These are phyloP conservation scores for Phymatocera aterrima DNA, from an alignment of 2,888 invertebrate species.

Conservation along the genomic window DNA sequence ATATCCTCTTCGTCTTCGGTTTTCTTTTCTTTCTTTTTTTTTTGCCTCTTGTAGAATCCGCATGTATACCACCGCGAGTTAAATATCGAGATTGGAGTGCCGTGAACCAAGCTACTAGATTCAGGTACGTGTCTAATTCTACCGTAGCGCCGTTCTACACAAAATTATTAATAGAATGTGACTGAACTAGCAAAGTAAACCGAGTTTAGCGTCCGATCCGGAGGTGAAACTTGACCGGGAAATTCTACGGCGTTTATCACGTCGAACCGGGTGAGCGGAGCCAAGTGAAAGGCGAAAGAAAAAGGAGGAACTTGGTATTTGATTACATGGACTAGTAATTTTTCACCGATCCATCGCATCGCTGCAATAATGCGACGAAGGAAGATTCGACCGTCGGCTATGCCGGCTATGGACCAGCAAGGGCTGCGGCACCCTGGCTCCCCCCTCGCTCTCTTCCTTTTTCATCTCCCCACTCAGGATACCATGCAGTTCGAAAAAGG, in stretches of 20 bases:
- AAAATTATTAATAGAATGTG: neutral
- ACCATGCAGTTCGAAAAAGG: constrained; percentile 62
- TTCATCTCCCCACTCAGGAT: constrained; percentile 7
- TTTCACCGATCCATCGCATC: constrained; percentile 27
- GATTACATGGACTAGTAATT: constrained; percentile 37
- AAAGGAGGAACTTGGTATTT: neutral
- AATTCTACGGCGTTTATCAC: too few relatives aligned
- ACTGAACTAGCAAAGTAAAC: neutral
- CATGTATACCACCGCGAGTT: neutral
- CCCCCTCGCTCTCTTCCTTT: neutral
- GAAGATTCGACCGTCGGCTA: constrained; percentile 17
- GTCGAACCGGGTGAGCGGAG: too few relatives aligned
- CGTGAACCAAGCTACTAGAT: too few relatives aligned
- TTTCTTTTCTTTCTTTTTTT: too few relatives aligned
- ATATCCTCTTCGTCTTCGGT: neutral
- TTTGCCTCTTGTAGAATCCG: too few relatives aligned
- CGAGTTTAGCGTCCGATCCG: neutral
- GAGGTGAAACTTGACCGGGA: too few relatives aligned
- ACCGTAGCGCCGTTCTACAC: neutral
- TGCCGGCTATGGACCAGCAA: constrained; percentile 1
- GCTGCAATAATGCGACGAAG: constrained; percentile 2
- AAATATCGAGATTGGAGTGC: neutral
- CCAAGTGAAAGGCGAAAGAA: neutral
- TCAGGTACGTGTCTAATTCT: neutral
- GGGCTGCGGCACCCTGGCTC: too few relatives aligned